These are phyloP conservation scores for Platycnemis pennipes DNA, from an alignment of 2,888 invertebrate genomes.

Conservation along the genomic window DNA sequence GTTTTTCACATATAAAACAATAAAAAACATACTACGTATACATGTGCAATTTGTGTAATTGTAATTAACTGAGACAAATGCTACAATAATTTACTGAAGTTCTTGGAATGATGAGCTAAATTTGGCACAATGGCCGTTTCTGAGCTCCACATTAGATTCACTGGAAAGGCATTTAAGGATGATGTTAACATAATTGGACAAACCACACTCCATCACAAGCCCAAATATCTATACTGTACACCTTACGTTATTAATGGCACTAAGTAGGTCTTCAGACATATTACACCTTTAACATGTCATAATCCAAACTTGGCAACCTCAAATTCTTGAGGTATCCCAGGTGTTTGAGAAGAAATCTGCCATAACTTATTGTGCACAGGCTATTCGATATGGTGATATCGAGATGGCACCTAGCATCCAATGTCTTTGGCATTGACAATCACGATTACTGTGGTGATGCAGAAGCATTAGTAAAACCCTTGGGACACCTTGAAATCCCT, in stretches of 20 bases:
- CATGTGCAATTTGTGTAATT: neutral
- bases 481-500: neutral
- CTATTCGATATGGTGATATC: no score
- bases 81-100: neutral
- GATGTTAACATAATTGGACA: neutral
- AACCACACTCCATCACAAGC: neutral
- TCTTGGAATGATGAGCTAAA: neutral
- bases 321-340: neutral
- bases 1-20: neutral
- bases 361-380: neutral
- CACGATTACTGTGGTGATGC: constrained; percentile 14
- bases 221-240: neutral
- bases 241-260: neutral
- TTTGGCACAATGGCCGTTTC: neutral
- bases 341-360: neutral
- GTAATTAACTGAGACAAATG: neutral
- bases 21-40: neutral
- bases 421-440: constrained; percentile 64
- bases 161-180: constrained; percentile 10
- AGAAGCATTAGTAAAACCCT: neutral
- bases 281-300: neutral
- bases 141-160: neutral
- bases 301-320: neutral
- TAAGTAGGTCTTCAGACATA: neutral
- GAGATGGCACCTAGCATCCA: constrained; percentile 23